Percentiles rank a stretch among this genome's conserved stretches.
These are phyloP conservation scores for Amphipyra tragopoginis DNA, from an alignment of 2,888 invertebrate species.

Conservation along the genomic window DNA sequence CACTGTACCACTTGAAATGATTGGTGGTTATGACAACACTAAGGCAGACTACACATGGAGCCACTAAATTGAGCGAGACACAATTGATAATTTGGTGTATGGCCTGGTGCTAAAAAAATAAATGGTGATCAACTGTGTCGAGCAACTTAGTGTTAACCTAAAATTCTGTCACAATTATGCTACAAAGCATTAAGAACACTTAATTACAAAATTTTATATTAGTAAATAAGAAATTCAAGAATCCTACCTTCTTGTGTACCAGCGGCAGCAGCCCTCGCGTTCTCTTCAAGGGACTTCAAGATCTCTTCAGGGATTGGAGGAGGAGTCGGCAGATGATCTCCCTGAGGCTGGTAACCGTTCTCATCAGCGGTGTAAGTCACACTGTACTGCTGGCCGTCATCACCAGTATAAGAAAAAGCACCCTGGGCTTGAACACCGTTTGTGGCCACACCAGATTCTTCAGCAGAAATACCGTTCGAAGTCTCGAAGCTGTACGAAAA, in stretches of 20 bases:
- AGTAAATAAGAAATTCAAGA: neutral
- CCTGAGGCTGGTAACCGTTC: slow-evolving; percentile 83
- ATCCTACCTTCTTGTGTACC: slow-evolving; percentile 85
- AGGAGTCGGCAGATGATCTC: slow-evolving; percentile 84
- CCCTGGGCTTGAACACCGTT: slow-evolving; percentile 85
- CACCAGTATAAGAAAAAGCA: slow-evolving; percentile 82
- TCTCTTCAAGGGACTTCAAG: slow-evolving; percentile 81
- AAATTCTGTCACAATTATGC: too few relatives aligned
- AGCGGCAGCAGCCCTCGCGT: slow-evolving; percentile 82
- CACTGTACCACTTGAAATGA: too few relatives aligned
- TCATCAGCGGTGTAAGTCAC: slow-evolving; percentile 86
- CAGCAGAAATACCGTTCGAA: slow-evolving; percentile 85
- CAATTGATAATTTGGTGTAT: too few relatives aligned
- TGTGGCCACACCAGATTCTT: slow-evolving; percentile 83
- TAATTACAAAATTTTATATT: neutral
- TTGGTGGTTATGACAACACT: too few relatives aligned
- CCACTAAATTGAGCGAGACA: too few relatives aligned
- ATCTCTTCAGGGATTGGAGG: slow-evolving; percentile 86
- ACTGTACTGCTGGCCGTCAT: slow-evolving; percentile 81
- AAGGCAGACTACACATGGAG: too few relatives aligned
- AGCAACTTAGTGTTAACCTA: too few relatives aligned
- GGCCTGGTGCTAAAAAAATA: too few relatives aligned
- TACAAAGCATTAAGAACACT: neutral
- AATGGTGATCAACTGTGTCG: too few relatives aligned
- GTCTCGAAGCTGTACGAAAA: slow-evolving; percentile 84